Conservation (phyloP, 2,113 vertebrate species). For the Centropus bengalensis region DNA sequence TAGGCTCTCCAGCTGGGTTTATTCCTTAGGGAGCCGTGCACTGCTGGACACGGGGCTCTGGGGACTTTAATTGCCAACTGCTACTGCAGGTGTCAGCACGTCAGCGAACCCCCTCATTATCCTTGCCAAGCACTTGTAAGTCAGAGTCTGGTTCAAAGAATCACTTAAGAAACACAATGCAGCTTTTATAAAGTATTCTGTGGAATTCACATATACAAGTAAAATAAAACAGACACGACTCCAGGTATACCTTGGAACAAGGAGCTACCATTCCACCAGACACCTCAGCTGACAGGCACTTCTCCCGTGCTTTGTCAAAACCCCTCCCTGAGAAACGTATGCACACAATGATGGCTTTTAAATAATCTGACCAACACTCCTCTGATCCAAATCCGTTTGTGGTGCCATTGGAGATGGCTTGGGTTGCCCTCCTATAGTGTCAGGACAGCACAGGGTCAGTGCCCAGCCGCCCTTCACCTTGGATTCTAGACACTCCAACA, state of each 20-base stretch:
- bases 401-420: background rate
- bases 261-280: background rate
- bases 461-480: background rate
- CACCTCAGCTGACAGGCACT: background rate
- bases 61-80: background rate
- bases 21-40: background rate
- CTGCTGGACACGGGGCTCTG: fast-evolving
- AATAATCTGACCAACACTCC: background rate
- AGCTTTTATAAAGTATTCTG: background rate
- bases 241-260: background rate
- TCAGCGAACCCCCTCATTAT: too few species aligned
- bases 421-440: background rate
- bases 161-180: background rate
- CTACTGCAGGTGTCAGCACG: background rate
- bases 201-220: background rate
- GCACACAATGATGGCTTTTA: background rate
- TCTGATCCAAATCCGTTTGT: background rate
- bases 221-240: background rate
- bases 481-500: background rate
- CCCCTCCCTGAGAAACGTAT: fast-evolving
- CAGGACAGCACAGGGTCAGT: background rate
- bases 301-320: background rate
- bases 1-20: background rate
- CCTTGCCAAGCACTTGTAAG: background rate
- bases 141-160: background rate